Conservation (phyloP, 1,140 invertebrate genomes). For the Augochlora pura region DNA sequence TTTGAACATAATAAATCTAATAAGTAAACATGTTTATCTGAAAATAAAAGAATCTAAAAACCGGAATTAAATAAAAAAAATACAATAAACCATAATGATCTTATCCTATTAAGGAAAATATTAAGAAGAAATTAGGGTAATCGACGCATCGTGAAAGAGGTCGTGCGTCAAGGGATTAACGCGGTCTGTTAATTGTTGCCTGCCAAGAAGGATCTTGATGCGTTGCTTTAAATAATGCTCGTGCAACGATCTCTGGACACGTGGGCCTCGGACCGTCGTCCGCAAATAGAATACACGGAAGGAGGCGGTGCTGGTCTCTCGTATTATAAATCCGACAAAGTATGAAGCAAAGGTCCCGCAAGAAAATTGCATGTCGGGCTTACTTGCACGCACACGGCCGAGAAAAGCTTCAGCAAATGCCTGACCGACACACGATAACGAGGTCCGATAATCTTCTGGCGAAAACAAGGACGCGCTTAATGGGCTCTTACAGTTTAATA, state of each 20-base stretch:
- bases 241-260: background rate
- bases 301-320: too few relatives aligned
- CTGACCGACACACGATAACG: background rate
- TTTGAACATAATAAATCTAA: too few relatives aligned
- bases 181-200: too few relatives aligned
- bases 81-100: too few relatives aligned
- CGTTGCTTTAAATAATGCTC: slow-evolving; percentile 3
- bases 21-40: too few relatives aligned
- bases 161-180: too few relatives aligned
- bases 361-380: slow-evolving; percentile 28
- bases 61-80: too few relatives aligned
- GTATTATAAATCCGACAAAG: background rate
- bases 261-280: too few relatives aligned
- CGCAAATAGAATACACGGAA: slow-evolving; percentile 3
- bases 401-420: slow-evolving; percentile 12
- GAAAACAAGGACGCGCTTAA: slow-evolving; percentile 12
- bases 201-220: background rate
- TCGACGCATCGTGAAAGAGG: too few relatives aligned
- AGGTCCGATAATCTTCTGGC: slow-evolving; percentile 1
- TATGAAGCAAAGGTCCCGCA: background rate
- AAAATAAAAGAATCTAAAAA: too few relatives aligned
- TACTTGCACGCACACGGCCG: slow-evolving; percentile 8
- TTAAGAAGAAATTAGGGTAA: too few relatives aligned
- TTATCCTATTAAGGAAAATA: too few relatives aligned
- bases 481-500: background rate